Conservation (phyloP, 2,113 vertebrate genomes). For the Myotis davidii region DNA sequence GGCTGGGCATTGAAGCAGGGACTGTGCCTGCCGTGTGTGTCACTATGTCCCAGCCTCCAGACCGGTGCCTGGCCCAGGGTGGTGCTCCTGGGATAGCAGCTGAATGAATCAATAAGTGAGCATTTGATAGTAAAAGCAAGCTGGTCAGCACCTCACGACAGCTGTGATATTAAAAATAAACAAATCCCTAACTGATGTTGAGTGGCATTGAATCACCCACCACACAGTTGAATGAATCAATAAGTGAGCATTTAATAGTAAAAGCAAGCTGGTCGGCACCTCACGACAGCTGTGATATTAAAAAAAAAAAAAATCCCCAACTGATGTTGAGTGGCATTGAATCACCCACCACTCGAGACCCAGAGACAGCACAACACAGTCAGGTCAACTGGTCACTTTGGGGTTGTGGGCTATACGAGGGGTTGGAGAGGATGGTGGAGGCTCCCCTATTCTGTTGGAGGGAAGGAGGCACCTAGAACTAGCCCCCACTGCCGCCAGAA, state of each 20-base stretch:
- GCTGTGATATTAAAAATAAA: not conserved
- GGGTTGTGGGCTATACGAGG: fast-evolving
- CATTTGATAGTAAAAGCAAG: not conserved
- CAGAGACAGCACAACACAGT: not conserved
- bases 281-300: not conserved
- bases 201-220: not conserved
- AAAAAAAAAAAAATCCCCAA: not conserved
- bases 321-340: not conserved
- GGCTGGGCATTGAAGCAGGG: not conserved
- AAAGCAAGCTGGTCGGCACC: fast-evolving
- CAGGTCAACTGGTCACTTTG: fast-evolving
- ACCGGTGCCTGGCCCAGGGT: not conserved
- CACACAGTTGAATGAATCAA: too few species aligned
- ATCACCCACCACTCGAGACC: not conserved
- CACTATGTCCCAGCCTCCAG: not conserved
- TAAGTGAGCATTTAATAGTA: not conserved
- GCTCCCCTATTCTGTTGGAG: not conserved
- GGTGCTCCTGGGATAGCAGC: fast-evolving
- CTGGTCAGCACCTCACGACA: fast-evolving
- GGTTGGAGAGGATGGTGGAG: fast-evolving
- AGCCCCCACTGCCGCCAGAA: not conserved
- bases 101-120: not conserved
- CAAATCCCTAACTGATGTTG: not conserved
- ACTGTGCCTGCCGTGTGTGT: fast-evolving
- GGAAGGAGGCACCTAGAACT: too few species aligned